These are phyloP conservation scores for Proterorhinus semilunaris DNA, from an alignment of 2,113 vertebrate species.

Conservation along the genomic window DNA sequence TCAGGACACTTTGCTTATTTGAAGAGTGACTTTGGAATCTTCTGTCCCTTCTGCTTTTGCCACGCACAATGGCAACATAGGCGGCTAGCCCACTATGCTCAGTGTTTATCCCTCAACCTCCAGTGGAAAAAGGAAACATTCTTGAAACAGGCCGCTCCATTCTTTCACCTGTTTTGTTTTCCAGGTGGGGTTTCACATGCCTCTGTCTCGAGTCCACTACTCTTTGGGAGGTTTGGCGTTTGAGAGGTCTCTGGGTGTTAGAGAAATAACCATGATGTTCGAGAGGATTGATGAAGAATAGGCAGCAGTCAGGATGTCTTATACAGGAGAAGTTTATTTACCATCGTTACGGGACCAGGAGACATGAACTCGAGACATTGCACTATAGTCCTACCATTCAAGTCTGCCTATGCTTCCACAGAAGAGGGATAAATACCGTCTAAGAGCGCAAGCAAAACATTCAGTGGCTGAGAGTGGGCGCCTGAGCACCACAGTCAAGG, in stretches of 20 bases:
- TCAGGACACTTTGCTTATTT: constrained; percentile 58
- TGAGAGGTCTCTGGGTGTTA: background rate
- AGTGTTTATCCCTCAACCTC: constrained; percentile 42
- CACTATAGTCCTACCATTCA: too few species aligned
- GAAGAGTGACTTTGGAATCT: constrained; percentile 54
- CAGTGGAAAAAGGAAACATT: constrained; percentile 55
- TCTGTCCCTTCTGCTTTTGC: constrained; percentile 50
- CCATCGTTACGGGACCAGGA: too few species aligned
- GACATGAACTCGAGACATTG: too few species aligned
- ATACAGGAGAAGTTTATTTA: too few species aligned
- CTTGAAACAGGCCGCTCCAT: constrained; percentile 33
- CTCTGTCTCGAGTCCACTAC: constrained; percentile 9
- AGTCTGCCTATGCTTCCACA: too few species aligned
- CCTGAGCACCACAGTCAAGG: too few species aligned
- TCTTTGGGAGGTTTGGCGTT: background rate
- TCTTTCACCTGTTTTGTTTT: constrained; percentile 59
- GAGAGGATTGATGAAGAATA: too few species aligned
- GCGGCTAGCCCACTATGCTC: constrained; percentile 11
- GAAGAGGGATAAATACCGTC: too few species aligned
- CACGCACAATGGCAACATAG: constrained; percentile 8
- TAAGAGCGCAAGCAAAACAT: too few species aligned
- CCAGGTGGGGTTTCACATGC: constrained; percentile 39
- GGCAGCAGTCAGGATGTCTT: too few species aligned
- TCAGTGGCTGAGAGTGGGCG: too few species aligned
- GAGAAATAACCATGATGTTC: too few species aligned